Conservation (phyloP, 2,888 invertebrate species). For the Galerucella pusilla region DNA sequence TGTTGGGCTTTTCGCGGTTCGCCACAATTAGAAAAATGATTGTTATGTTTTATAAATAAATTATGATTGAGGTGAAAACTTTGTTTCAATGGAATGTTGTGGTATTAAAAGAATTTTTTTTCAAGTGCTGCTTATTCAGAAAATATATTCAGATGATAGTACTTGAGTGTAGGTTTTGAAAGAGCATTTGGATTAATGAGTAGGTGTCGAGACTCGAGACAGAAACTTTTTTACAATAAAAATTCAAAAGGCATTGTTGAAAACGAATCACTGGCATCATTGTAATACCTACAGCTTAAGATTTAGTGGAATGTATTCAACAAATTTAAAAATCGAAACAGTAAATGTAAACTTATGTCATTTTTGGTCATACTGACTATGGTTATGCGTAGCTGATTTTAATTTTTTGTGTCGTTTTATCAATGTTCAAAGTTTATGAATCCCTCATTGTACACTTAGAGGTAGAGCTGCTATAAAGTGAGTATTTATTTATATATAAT, state of each 20-base stretch:
- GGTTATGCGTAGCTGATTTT: too few relatives aligned
- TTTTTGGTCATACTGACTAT: too few relatives aligned
- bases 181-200: background rate
- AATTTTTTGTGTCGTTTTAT: too few relatives aligned
- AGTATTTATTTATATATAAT: too few relatives aligned
- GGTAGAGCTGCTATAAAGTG: conserved; percentile 94
- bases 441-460: conserved; percentile 91
- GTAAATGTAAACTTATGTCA: too few relatives aligned
- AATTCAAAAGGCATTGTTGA: background rate
- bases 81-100: background rate
- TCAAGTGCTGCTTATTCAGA: background rate
- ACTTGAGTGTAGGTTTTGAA: background rate
- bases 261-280: background rate
- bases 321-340: too few relatives aligned
- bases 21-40: too few relatives aligned
- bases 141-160: conserved; percentile 1
- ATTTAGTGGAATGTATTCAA: too few relatives aligned
- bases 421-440: conserved; percentile 67
- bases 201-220: background rate
- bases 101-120: background rate
- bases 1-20: too few relatives aligned
- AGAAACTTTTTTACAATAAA: background rate
- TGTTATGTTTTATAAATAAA: too few relatives aligned
- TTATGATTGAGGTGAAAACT: too few relatives aligned
- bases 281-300: background rate